A percentile compares a stretch with the other conserved stretches of the same genome.
phyloP scores from a whole-genome alignment of 2,888 invertebrate species.

The Tetanocera ferruginea region DNA sequence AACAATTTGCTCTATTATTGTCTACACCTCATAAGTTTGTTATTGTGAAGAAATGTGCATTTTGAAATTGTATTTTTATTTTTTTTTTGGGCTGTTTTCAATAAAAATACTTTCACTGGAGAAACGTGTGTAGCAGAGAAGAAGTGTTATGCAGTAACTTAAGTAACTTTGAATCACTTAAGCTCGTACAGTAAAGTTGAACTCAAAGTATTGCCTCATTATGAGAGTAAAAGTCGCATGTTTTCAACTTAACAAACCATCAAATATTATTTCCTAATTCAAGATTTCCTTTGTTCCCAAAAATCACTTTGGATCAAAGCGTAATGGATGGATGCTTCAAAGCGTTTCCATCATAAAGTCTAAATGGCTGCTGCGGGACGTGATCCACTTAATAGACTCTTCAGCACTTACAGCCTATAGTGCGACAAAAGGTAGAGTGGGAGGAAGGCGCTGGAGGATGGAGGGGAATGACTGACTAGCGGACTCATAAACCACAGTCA shows the following conservation, averaged over 20 bases:
- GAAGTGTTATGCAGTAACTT: not conserved
- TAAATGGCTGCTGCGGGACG: slow-evolving; percentile 62
- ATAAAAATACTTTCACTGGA: too few relatives aligned
- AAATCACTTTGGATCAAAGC: slow-evolving; percentile 54
- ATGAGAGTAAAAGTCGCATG: not conserved
- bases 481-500: slow-evolving; percentile 18
- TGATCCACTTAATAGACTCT: slow-evolving; percentile 55
- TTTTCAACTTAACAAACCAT: not conserved
- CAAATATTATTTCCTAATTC: too few relatives aligned
- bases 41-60: too few relatives aligned
- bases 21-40: too few relatives aligned
- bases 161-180: not conserved
- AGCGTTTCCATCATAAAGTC: not conserved
- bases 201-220: too few relatives aligned
- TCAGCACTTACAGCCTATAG: slow-evolving; percentile 48
- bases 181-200: too few relatives aligned
- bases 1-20: not conserved
- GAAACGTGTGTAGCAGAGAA: not conserved
- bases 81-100: slow-evolving; percentile 26
- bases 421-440: slow-evolving; percentile 49
- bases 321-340: slow-evolving; percentile 38
- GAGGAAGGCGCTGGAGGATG: not conserved
- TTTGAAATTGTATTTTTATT: not conserved
- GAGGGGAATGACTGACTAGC: not conserved
- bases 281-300: too few relatives aligned